Evolutionary conservation across 2,888 invertebrate genomes (phyloP), one percentile per base, ranked within the genome.

Genomic region (Caradrina clavipalpis): DNA sequence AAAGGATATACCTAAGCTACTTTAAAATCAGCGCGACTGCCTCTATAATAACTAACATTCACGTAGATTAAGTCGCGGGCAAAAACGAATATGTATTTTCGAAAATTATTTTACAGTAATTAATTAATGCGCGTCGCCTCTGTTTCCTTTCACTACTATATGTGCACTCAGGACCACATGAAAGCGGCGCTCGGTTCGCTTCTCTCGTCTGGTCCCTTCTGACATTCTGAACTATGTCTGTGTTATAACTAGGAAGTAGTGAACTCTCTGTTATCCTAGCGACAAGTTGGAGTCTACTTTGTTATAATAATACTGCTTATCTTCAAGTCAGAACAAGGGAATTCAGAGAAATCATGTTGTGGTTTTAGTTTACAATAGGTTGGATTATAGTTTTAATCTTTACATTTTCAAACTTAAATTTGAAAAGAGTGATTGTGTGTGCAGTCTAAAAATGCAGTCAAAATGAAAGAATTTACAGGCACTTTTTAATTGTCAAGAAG

Each of bases 151-250:
- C 31, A 51, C 56, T 68, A 64, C 51, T 83, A 81, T 83, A 55
- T 72, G 73, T 55, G 47, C 53, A 55, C 54, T 54, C 26, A 42
- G 53, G 55, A 69, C 74, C 62, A 76, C 78, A 76, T 75, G 71
- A 80, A 80, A 78, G 83, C 76, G 39, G 22, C 49, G 55, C 59
- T 58, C 67, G 69, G 76, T 79, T 68, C 53, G 55, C 53, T 74
- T 62, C 58, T 51, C 62, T 47, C 60, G 62, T 69, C 71, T 68
- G 59, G 66, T 72, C 73, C 69, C 68, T 82, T 64, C 69, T 79
- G 84, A 76, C 66, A 84, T 72, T 66, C 54, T 63, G 67, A 68
- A 75, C 79, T 58, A 67, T 58, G 62, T 66, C 63, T 69, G 66
- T 70, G 55, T 68, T 76, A 66, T 82, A 84, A 62, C 69, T 63